Base-by-base conservation (phyloP, 2,797 vertebrate genomes). In the Helicolenus hilgendorfi region DNA sequence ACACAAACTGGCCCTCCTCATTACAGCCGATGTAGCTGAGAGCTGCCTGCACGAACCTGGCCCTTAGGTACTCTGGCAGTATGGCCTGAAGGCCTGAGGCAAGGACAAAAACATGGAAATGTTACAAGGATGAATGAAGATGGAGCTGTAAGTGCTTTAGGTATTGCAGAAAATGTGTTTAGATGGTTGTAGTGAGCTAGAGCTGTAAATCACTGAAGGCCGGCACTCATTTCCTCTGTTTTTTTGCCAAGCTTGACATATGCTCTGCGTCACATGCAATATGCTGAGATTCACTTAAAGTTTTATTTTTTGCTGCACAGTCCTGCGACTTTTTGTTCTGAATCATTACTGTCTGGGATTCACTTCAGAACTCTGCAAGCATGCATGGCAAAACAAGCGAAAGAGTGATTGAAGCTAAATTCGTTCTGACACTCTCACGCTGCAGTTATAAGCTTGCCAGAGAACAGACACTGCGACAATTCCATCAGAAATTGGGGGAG, bases 1-100 rank as follows among this genome's bases (percentile, higher is more conserved):
- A 99, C 95, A 98, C 98, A 90, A 99, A 99, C 73, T 98, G 98
- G 63, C 99, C 99, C 85, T 99, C 98, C 11, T 98, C 99, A 91
- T 99, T 99, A 91, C 99, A 99, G 63, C 98, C 98, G 2, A 99
- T 98, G 84, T 99, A 99, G 93, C 98, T 99, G 91, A 99, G 96
- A 33, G 99, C 99, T 14, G 99, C 98, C 95, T 99, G 98, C 14
- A 99, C 98, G 88, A 99, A 99, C 49, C 97, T 97, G 29, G 97
- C 97, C 73, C 98, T 98, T 82, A 99, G 97, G 89, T 99, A 98
- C 85, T 97, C 97, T 1, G 99, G 99, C 67, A 99, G 97, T 78
- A 99, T 97, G 27, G 98, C 97, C 91, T 99, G 99, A 70, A 99
- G 98, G 83, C 99, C 99, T 99, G 85, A 33, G 84, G 81, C 74